Percentiles rank a stretch among this genome's conserved stretches.
These are phyloP conservation scores for Sorex fumeus DNA, from an alignment of 2,113 vertebrate species.

Conservation along the genomic window DNA sequence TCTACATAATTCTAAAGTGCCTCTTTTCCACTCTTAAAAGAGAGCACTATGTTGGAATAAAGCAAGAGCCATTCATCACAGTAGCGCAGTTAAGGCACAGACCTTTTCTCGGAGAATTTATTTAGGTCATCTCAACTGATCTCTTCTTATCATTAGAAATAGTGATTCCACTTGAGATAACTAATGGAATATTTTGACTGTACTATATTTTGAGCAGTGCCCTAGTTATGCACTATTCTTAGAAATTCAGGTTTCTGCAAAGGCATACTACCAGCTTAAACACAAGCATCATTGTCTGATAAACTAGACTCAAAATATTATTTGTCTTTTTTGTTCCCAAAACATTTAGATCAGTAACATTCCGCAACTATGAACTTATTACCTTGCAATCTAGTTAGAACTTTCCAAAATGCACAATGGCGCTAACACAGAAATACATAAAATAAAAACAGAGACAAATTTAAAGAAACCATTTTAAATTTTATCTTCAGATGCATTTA, in stretches of 20 bases:
- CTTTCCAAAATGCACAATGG: not conserved
- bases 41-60: constrained; percentile 13
- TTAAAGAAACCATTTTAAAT: constrained; percentile 33
- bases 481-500: not conserved
- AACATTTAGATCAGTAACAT: constrained; percentile 57
- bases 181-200: constrained; percentile 69
- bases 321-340: constrained; percentile 61
- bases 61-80: constrained; percentile 63
- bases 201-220: constrained; percentile 57
- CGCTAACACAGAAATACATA: not conserved
- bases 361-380: constrained; percentile 65
- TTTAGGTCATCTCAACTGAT: constrained; percentile 64
- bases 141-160: constrained; percentile 73
- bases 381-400: constrained; percentile 12
- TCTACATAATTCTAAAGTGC: constrained; percentile 39
- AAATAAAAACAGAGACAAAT: not conserved
- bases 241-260: constrained; percentile 61
- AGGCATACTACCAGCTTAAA: constrained; percentile 26
- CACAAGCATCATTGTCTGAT: constrained; percentile 55
- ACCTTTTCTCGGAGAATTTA: constrained; percentile 58
- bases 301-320: constrained; percentile 39
- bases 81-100: constrained; percentile 10
- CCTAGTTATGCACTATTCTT: constrained; percentile 76
- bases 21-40: constrained; percentile 50
- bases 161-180: constrained; percentile 70